Evolutionary conservation across 2,113 vertebrate genomes (phyloP), one percentile per base, ranked within the genome.

Genomic region (Oreochromis tanganicae): DNA sequence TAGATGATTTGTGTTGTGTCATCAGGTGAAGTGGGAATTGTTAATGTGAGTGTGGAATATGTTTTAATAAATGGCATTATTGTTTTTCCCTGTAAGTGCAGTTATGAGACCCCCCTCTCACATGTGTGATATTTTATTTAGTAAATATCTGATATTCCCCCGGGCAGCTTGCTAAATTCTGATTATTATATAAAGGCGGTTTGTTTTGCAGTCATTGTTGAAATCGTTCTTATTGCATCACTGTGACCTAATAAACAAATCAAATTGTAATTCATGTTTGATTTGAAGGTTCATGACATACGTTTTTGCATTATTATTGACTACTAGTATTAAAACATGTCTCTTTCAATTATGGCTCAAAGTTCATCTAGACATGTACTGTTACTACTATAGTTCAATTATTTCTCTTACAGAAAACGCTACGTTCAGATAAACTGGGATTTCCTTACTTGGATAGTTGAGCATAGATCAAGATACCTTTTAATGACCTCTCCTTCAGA

Each of bases 41-140:
- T 86, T 84, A 52, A 38, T 41, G 87, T 34, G 82, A 89, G 84
- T 82, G 85, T 83, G 56, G 80, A 85, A 66, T 80, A 86, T 29
- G 73, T 81, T 91, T 85, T 50, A 34, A 13, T 83, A 66, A 91
- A 83, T 84, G 71, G 5, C 85, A 57, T 54, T 52, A 79, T 80
- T 82, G 17, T 80, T 83, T 84, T 68, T 19, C 4, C 16, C 24
- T 12, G 5, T 46, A 75, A 75, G 41, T 75, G 21, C 24, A 75
- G 10, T 75, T 75, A 75, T 29, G 43, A 75, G 6, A 6, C n/a
- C 8, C 55, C 12, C 16, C n/a, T 27, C 13, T 38, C 14, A 80
- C 11, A 27, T 68, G n/a, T 1, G 9, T 27, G 27, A 43, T 38
- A 16, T 24, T 55, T 55, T 24, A 80, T 79, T 57, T 59, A 7